Percentiles rank a stretch among this genome's conserved stretches.
These are phyloP conservation scores for Apis cerana DNA, from an alignment of 1,140 invertebrate genomes.

Conservation along the genomic window DNA sequence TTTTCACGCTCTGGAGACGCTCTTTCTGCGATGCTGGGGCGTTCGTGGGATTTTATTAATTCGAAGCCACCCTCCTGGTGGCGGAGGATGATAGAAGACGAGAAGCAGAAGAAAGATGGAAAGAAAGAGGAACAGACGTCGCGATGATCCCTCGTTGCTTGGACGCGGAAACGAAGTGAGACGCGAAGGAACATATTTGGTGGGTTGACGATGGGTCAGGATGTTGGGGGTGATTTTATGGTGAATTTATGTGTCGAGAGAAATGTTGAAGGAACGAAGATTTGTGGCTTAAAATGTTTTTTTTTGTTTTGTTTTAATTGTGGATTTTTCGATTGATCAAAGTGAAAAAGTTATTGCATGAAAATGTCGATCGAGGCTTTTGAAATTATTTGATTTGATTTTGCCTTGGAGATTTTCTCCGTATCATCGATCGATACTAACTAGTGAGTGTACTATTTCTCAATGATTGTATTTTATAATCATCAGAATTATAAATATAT, in stretches of 20 bases:
- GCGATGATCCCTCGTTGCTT: conserved; percentile 45
- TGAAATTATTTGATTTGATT: too few species aligned
- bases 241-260: conserved; percentile 41
- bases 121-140: conserved; percentile 2
- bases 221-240: conserved; percentile 20
- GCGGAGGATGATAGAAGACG: neutral
- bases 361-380: too few species aligned
- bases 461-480: too few species aligned
- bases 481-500: too few species aligned
- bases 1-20: conserved; percentile 77
- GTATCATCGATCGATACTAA: too few species aligned
- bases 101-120: conserved; percentile 28
- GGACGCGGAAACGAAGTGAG: conserved; percentile 37
- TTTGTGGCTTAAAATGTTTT: neutral
- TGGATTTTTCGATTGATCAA: too few species aligned
- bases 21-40: conserved; percentile 68
- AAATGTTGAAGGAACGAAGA: neutral
- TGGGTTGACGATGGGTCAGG: conserved; percentile 20
- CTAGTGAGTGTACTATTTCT: too few species aligned
- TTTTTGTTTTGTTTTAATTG: too few species aligned
- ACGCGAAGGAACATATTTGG: conserved; percentile 65
- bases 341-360: too few species aligned
- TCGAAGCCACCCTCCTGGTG: conserved; percentile 64
- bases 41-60: conserved; percentile 80
- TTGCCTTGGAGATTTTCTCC: too few species aligned